These are phyloP conservation scores for Delia radicum DNA, from an alignment of 1,140 invertebrate genomes.

Conservation along the genomic window DNA sequence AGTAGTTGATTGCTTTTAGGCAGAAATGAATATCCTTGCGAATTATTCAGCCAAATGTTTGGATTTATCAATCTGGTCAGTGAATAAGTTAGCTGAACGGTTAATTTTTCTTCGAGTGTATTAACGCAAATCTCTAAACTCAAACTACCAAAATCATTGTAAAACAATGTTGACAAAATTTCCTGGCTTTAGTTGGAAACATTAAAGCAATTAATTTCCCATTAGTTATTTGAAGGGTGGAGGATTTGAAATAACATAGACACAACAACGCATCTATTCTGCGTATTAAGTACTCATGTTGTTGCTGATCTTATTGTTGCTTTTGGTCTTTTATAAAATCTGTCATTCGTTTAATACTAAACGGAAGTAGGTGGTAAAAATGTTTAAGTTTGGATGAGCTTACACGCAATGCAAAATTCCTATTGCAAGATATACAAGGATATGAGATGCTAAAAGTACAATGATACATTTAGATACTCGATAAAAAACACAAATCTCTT, in stretches of 20 bases:
- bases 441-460: constrained; percentile 1
- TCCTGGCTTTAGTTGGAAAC: background rate
- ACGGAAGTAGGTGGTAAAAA: constrained; percentile 12
- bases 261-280: background rate
- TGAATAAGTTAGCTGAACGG: too few relatives aligned
- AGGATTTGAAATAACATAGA: background rate
- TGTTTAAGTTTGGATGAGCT: constrained; percentile 1
- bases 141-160: background rate
- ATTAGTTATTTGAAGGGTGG: background rate
- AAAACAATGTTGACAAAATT: background rate
- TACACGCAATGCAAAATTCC: constrained; percentile 9
- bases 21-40: too few relatives aligned
- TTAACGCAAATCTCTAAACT: background rate
- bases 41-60: too few relatives aligned
- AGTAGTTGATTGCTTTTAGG: too few relatives aligned
- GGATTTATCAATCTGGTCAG: too few relatives aligned
- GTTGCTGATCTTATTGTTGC: background rate
- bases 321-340: background rate
- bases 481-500: background rate
- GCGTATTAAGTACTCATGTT: background rate
- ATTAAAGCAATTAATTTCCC: constrained; percentile 26
- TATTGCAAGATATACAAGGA: background rate
- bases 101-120: background rate
- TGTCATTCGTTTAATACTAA: constrained; percentile 1
- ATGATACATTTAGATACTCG: background rate